Evolutionary conservation across 2,797 vertebrate genomes (phyloP).

Genomic region (Spinus pinus): DNA sequence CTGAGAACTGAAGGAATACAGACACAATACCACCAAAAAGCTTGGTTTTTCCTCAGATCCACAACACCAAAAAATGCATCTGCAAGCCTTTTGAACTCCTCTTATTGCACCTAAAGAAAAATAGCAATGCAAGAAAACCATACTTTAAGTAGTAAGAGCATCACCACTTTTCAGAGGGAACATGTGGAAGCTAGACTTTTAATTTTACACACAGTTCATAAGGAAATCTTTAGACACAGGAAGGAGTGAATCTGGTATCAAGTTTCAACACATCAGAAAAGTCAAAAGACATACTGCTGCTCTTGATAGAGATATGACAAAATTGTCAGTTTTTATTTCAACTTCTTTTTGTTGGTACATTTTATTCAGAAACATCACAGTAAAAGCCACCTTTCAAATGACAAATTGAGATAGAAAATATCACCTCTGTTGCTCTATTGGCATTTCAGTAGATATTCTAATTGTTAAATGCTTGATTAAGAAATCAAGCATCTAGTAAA

Average conservation of each 20-base stretch:
- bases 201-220: neutral
- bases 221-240: neutral
- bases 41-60: neutral
- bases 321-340: neutral
- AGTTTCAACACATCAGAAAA: neutral
- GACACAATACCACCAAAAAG: neutral
- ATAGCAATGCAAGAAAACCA: neutral
- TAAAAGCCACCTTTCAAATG: neutral
- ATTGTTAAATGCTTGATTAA: neutral
- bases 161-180: neutral
- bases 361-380: neutral
- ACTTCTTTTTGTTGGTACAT: neutral
- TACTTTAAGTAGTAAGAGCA: neutral
- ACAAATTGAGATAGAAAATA: neutral
- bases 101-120: neutral
- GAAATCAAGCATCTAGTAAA: neutral
- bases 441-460: neutral
- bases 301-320: neutral
- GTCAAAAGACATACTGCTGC: neutral
- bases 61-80: neutral
- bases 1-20: neutral
- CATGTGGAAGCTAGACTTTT: neutral
- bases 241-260: neutral
- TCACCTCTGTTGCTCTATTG: neutral
- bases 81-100: neutral